Conservation (phyloP, 2,888 invertebrate species). For the Cephus runcator region DNA sequence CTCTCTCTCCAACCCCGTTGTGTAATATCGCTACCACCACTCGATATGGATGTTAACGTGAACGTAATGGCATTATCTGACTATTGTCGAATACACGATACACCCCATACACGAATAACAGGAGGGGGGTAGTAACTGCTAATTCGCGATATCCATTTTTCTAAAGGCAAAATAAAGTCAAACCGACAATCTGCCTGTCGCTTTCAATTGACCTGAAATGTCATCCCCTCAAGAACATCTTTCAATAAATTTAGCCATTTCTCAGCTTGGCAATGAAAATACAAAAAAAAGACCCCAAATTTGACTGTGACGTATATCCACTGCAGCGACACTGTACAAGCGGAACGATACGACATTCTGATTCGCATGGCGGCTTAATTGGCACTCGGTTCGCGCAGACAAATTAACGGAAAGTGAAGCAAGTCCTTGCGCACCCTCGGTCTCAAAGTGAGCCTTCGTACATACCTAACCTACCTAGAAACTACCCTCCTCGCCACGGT, state of each 20-base stretch:
- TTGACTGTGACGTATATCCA: too few species aligned
- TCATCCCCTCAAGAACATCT: too few species aligned
- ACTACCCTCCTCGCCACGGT: background rate
- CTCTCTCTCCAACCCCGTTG: constrained; percentile 1
- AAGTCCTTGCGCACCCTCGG: background rate
- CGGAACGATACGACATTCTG: constrained; percentile 4
- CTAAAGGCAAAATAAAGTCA: background rate
- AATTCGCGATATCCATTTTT: constrained; percentile 9
- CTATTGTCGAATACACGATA: constrained; percentile 11
- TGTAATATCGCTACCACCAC: background rate
- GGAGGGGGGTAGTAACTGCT: constrained; percentile 1
- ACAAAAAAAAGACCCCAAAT: too few species aligned
- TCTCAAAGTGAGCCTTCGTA: background rate
- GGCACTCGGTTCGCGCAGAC: constrained; percentile 16
- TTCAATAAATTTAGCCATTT: too few species aligned
- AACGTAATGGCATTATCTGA: constrained; percentile 49
- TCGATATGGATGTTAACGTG: constrained; percentile 48
- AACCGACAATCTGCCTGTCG: too few species aligned
- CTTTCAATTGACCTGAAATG: too few species aligned
- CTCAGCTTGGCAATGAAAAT: too few species aligned
- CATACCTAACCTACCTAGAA: background rate
- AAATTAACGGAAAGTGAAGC: constrained; percentile 17
- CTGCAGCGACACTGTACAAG: background rate
- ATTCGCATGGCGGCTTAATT: constrained; percentile 14
- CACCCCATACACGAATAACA: background rate